phyloP scores from a whole-genome alignment of 2,888 invertebrate species.

The Oscheius sp. region DNA sequence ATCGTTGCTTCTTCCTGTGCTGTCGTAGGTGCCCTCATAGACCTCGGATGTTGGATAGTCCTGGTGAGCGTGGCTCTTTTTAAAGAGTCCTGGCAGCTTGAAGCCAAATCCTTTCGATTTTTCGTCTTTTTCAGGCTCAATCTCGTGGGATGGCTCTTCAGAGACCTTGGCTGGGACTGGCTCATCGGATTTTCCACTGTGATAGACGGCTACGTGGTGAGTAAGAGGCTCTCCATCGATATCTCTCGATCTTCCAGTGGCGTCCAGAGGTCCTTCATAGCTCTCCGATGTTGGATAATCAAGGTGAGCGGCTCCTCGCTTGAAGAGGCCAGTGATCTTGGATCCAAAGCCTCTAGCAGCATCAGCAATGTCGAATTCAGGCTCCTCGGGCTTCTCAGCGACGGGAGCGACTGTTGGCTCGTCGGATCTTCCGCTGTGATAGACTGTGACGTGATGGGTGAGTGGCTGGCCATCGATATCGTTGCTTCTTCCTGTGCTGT shows the following conservation, averaged over 20 bases:
- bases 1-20: constrained; percentile 16
- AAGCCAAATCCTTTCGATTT: constrained; percentile 16
- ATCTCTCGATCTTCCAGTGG: constrained; percentile 16
- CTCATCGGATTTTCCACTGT: constrained; percentile 35
- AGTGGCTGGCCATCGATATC: constrained; percentile 37
- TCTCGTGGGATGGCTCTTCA: not conserved
- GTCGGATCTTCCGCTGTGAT: constrained; percentile 38
- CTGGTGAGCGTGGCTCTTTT: constrained; percentile 44
- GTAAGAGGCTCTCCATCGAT: constrained; percentile 37
- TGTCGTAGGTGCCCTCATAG: constrained; percentile 39
- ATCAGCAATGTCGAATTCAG: constrained; percentile 21
- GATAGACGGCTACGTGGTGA: constrained; percentile 40
- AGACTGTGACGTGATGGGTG: constrained; percentile 38
- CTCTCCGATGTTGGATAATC: constrained; percentile 45
- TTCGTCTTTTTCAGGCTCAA: constrained; percentile 11
- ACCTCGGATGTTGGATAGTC: constrained; percentile 45
- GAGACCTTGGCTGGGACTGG: not conserved
- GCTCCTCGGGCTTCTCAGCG: constrained; percentile 7
- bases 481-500: constrained; percentile 11
- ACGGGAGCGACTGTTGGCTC: not conserved
- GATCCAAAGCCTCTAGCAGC: constrained; percentile 24
- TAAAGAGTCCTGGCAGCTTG: constrained; percentile 48
- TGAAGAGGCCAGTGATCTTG: constrained; percentile 50
- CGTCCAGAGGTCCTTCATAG: constrained; percentile 39
- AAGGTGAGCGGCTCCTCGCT: constrained; percentile 43